Conservation (phyloP, 2,888 invertebrate genomes). For the Caenorhabditis sp. region DNA sequence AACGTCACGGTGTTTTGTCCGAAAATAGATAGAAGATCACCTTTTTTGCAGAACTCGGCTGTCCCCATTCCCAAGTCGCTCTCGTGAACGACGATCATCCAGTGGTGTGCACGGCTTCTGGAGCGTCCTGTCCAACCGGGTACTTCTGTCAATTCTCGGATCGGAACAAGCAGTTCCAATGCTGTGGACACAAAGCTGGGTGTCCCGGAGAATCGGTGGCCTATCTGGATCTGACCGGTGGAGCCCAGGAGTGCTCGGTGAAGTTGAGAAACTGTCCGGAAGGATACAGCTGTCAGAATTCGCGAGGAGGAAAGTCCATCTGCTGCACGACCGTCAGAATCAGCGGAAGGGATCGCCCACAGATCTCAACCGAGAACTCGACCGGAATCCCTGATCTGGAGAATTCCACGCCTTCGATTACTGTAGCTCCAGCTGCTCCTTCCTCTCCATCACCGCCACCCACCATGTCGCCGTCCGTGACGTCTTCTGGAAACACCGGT, state of each 20-base stretch:
- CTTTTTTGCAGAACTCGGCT: slow-evolving; percentile 70
- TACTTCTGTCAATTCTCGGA: slow-evolving; percentile 78
- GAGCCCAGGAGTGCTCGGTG: slow-evolving; percentile 67
- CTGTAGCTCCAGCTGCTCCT: background rate
- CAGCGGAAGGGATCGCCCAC: slow-evolving; percentile 37
- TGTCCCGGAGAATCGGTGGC: slow-evolving; percentile 73
- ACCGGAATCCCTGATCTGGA: background rate
- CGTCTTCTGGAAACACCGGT: slow-evolving; percentile 13
- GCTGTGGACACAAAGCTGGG: slow-evolving; percentile 71
- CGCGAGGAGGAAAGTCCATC: slow-evolving; percentile 58
- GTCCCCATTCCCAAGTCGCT: slow-evolving; percentile 72
- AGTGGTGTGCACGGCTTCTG: slow-evolving; percentile 66
- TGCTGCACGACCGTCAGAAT: slow-evolving; percentile 67
- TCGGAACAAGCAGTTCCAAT: slow-evolving; percentile 75
- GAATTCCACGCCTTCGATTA: background rate
- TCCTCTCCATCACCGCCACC: background rate
- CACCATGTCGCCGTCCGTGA: slow-evolving; percentile 21
- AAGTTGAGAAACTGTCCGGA: slow-evolving; percentile 66
- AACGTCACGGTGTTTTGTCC: too few relatives aligned
- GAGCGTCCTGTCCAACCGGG: slow-evolving; percentile 69
- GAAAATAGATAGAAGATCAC: background rate
- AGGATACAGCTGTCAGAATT: slow-evolving; percentile 69
- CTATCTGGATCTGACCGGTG: slow-evolving; percentile 70
- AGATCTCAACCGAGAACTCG: background rate
- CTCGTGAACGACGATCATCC: slow-evolving; percentile 60